Conservation (phyloP, 2,797 vertebrate species). For the Thunnus albacares region DNA sequence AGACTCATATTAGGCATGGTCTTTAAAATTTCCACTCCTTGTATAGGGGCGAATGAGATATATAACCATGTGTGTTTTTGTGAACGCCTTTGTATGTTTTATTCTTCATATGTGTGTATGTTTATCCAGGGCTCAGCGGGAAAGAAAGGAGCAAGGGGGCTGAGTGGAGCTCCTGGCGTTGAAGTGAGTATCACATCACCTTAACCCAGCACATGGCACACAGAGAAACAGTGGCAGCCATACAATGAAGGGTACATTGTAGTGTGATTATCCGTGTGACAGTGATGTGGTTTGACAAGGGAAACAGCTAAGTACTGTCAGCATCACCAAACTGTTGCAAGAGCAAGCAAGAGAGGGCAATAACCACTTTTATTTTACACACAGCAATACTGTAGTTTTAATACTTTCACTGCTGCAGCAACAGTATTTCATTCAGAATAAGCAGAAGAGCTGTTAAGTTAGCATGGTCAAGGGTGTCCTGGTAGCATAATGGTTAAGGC, state of each 20-base stretch:
- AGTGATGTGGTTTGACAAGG: neutral
- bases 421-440: neutral
- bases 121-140: conserved; percentile 90
- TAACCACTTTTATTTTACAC: too few relatives aligned
- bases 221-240: neutral
- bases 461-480: too few relatives aligned
- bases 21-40: conserved; percentile 15
- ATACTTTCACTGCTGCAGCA: neutral
- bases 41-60: neutral
- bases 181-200: conserved; percentile 87
- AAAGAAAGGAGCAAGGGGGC: conserved; percentile 91
- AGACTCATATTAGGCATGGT: conserved; percentile 22
- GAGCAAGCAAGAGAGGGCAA: neutral
- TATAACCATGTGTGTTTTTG: conserved; percentile 39
- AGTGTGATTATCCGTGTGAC: neutral
- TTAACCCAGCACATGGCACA: neutral
- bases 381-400: too few relatives aligned
- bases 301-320: neutral
- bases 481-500: too few relatives aligned
- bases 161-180: conserved; percentile 88
- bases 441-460: neutral
- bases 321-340: conserved; percentile 2
- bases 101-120: conserved; percentile 44
- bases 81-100: conserved; percentile 54
- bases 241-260: neutral